Percentiles rank a stretch among this genome's conserved stretches.
These are phyloP conservation scores for Clitarchus hookeri DNA, from an alignment of 2,888 invertebrate genomes.

Conservation along the genomic window DNA sequence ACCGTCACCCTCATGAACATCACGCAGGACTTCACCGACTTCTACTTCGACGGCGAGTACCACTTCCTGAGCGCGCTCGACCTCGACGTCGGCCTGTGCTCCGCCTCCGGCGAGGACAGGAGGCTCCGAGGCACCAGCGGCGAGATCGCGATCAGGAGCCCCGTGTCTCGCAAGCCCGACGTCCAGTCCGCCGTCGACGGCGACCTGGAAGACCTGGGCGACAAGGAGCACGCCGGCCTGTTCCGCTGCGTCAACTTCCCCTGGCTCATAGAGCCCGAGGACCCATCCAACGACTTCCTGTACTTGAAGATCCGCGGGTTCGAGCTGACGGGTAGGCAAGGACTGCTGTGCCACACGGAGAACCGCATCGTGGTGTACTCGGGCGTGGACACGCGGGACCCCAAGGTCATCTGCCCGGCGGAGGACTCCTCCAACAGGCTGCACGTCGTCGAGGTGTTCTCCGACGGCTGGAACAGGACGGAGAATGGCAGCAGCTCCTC, in stretches of 20 bases:
- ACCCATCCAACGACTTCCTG: constrained; percentile 69
- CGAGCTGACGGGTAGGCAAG: constrained; percentile 53
- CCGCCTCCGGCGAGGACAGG: constrained; percentile 68
- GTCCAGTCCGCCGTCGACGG: constrained; percentile 28
- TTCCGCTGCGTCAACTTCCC: constrained; percentile 69
- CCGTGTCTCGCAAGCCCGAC: constrained; percentile 47
- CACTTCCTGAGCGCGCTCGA: constrained; percentile 59
- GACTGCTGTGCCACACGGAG: constrained; percentile 63
- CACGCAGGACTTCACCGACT: constrained; percentile 78
- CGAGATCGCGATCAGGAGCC: constrained; percentile 70
- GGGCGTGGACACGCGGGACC: constrained; percentile 65
- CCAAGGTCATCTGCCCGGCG: constrained; percentile 70
- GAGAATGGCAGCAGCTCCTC: constrained; percentile 50
- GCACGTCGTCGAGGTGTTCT: constrained; percentile 67
- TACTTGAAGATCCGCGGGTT: constrained; percentile 73
- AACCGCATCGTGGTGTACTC: constrained; percentile 76
- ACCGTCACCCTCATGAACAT: constrained; percentile 79
- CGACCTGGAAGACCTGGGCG: constrained; percentile 41
- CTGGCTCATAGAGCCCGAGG: constrained; percentile 78
- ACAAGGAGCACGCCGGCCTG: constrained; percentile 44
- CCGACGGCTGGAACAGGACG: constrained; percentile 67
- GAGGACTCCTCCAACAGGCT: constrained; percentile 44
- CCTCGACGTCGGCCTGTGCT: constrained; percentile 56
- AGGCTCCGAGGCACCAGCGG: constrained; percentile 73
- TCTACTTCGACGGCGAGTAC: constrained; percentile 68